These are phyloP conservation scores for Spatulosminthurus flaviceps DNA, from an alignment of 2,888 invertebrate genomes.

Conservation along the genomic window DNA sequence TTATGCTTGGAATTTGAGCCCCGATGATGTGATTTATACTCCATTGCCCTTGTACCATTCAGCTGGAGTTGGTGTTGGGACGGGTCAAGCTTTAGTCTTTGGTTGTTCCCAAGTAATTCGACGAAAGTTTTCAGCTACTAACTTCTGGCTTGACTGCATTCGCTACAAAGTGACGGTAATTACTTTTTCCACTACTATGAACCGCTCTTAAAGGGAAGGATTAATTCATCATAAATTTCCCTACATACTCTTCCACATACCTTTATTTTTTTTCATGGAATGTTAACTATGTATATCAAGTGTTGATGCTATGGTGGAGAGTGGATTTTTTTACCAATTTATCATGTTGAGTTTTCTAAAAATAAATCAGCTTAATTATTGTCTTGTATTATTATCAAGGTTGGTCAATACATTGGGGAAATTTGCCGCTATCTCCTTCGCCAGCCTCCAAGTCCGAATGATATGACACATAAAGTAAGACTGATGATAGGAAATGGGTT, in stretches of 20 bases:
- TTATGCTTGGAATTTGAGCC: constrained; percentile 72
- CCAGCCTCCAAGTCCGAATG: constrained; percentile 76
- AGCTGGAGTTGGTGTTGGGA: constrained; percentile 76
- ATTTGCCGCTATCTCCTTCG: constrained; percentile 71
- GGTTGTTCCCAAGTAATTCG: constrained; percentile 69
- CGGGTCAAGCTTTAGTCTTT: constrained; percentile 66
- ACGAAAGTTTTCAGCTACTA: constrained; percentile 70
- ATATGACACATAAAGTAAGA: constrained; percentile 77
- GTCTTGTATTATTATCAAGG: constrained; percentile 69
- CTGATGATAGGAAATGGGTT: constrained; percentile 93
- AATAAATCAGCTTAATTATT: constrained; percentile 69
- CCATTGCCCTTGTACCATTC: constrained; percentile 96
- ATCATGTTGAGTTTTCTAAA: constrained; percentile 67
- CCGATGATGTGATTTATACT: constrained; percentile 84
- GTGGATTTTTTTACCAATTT: too few relatives aligned
- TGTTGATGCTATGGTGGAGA: too few relatives aligned
- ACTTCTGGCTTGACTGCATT: constrained; percentile 71
- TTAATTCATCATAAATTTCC: neutral
- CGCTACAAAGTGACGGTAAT: constrained; percentile 70
- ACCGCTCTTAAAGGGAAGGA: neutral
- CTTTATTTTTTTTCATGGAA: too few relatives aligned
- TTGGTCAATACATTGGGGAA: constrained; percentile 67
- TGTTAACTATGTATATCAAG: too few relatives aligned
- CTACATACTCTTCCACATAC: neutral
- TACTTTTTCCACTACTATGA: constrained; percentile 58